Conservation (phyloP, 2,113 vertebrate species). For the Pachycephala philippinensis region DNA sequence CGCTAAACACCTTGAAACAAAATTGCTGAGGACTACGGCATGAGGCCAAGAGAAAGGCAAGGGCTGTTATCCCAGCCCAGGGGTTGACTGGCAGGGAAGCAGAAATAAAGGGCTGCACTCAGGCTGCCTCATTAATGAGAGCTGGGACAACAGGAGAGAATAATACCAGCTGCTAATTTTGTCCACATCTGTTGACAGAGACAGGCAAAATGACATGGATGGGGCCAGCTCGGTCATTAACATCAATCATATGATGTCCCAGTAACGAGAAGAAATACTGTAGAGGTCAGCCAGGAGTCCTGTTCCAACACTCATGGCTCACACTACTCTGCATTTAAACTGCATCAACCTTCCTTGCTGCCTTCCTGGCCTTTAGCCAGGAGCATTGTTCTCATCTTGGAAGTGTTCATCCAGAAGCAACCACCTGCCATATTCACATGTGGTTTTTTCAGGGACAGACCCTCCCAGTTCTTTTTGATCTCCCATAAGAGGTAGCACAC, state of each 20-base stretch:
- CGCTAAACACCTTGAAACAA: neutral
- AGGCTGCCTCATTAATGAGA: neutral
- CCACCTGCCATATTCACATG: neutral
- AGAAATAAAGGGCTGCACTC: neutral
- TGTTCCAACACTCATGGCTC: neutral
- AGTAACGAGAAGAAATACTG: neutral
- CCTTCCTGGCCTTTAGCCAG: neutral
- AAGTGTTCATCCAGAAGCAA: neutral
- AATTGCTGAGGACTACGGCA: neutral
- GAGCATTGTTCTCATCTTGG: neutral
- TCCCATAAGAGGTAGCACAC: neutral
- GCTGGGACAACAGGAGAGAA: neutral
- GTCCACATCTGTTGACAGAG: neutral
- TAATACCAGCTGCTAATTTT: neutral
- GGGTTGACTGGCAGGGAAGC: neutral
- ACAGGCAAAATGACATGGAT: neutral
- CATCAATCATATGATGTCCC: neutral
- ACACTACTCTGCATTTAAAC: neutral
- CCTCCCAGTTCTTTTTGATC: neutral
- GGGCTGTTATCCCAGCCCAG: neutral
- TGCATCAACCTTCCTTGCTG: neutral
- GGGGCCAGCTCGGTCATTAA: neutral
- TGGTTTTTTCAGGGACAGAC: neutral
- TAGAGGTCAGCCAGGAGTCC: neutral
- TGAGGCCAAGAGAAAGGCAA: neutral